These are phyloP conservation scores for Parotocinclus haroldoi DNA, from an alignment of 2,797 vertebrate species.

Conservation along the genomic window DNA sequence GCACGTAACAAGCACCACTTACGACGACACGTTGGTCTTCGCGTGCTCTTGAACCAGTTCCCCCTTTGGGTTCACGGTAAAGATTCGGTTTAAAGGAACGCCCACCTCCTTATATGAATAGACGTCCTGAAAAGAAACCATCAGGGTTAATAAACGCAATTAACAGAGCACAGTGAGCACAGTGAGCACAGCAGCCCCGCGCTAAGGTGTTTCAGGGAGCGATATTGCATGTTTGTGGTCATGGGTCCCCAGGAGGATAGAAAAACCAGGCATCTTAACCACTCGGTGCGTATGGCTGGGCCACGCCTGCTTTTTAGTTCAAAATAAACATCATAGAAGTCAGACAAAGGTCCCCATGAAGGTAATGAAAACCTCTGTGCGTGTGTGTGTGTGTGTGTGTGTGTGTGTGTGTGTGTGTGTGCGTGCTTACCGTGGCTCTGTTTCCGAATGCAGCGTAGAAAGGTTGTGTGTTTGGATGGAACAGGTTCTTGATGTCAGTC, in stretches of 20 bases:
- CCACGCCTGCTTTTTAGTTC: too few relatives aligned
- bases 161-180: too few relatives aligned
- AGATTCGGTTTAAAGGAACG: constrained; percentile 92
- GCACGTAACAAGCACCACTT: constrained; percentile 61
- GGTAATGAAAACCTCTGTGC: too few relatives aligned
- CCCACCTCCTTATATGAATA: constrained; percentile 97
- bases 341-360: too few relatives aligned
- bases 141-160: neutral
- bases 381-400: neutral
- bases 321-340: too few relatives aligned
- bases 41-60: constrained; percentile 96
- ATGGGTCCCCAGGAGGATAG: neutral
- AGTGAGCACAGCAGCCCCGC: too few relatives aligned
- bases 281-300: too few relatives aligned
- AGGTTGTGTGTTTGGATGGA: constrained; percentile 87
- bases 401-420: constrained; percentile 5
- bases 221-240: too few relatives aligned
- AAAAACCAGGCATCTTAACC: too few relatives aligned
- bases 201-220: too few relatives aligned
- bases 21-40: constrained; percentile 98
- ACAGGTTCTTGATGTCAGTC: constrained; percentile 93
- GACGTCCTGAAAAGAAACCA: constrained; percentile 77
- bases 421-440: constrained; percentile 81
- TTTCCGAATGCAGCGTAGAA: constrained; percentile 98
- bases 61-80: constrained; percentile 97